Conservation (phyloP, 2,113 vertebrate species). For the Nerophis ophidion region DNA sequence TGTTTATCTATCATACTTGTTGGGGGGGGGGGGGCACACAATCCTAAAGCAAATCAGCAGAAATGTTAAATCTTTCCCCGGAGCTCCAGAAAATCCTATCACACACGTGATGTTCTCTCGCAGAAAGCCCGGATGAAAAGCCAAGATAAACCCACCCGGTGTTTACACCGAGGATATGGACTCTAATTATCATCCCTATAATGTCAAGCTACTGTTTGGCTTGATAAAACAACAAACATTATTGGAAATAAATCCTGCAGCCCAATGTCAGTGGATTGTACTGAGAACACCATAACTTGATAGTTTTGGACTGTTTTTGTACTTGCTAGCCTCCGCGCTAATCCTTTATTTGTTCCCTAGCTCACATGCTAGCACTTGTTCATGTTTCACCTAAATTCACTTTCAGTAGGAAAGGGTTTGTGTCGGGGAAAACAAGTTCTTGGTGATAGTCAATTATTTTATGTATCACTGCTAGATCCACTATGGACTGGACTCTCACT, state of each 20-base stretch:
- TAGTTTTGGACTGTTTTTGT: no score
- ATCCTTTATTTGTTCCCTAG: no score
- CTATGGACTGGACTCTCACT: no score
- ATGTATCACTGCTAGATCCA: no score
- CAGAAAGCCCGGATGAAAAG: conserved; percentile 33
- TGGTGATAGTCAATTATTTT: neutral
- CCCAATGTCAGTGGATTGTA: no score
- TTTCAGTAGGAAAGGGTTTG: no score
- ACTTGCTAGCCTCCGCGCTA: no score
- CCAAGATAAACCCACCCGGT: conserved; percentile 43
- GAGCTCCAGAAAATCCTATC: conserved; percentile 51
- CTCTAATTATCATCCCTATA: conserved; percentile 36
- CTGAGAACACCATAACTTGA: neutral
- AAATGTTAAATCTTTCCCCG: conserved; percentile 6
- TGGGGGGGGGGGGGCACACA: no score
- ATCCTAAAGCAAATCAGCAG: conserved; percentile 35
- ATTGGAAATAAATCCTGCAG: neutral
- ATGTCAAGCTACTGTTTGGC: conserved; percentile 27
- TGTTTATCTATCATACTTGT: conserved; percentile 3
- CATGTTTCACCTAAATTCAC: no score
- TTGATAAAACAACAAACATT: conserved; percentile 24
- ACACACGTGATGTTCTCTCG: conserved; percentile 46
- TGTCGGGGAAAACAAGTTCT: neutral
- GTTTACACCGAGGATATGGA: conserved; percentile 9
- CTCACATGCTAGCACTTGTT: no score